Base-by-base conservation (phyloP, 2,797 vertebrate species). In the Lateolabrax maculatus region DNA sequence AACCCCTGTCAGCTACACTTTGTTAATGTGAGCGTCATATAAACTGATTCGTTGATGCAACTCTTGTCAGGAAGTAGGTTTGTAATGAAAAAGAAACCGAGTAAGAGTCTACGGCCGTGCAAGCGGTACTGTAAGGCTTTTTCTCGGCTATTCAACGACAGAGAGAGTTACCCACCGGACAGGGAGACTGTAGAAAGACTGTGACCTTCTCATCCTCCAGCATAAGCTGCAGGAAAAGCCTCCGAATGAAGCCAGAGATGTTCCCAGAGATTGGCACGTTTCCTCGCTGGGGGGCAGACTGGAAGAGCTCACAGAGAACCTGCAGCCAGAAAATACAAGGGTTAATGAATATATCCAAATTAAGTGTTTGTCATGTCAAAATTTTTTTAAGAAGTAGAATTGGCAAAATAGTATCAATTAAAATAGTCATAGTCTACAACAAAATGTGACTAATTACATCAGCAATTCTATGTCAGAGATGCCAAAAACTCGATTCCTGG, bases 121-220 rank as follows among this genome's bases (percentile, higher is more conserved):
- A 15, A 36, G 39, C 2, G 1, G 41, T 8, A 48, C 0, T 19
- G 10, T 15, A 10, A 29, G n/a, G 25, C 21, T 18, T 27, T 18
- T 19, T 41, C 31, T 70, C 39, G 31, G 31, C 4, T 34, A 9
- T 25, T 21, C 12, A 56, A 19, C 16, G 56, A 23, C 19, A 65
- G 27, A 39, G 6, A 18, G 15, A 0, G 12, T 57, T 55, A 95
- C 97, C 82, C 91, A 99, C 98, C 87, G 98, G 98, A 91, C 98
- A 99, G 0, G 98, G 98, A 16, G 98, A 99, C 88, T 99, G 98
- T 64, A 99, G 97, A 94, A 99, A 99, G 94, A 99, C 98, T 0
- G 98, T 99, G 79, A 99, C 98, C 94, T 99, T 99, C 93, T 99
- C 98, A 83, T 99, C 98, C 90, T 99, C 98, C 4, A 99, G 92